phyloP scores from a whole-genome alignment of 2,888 invertebrate genomes.

The Galeopsomyia nigrocyanea region DNA sequence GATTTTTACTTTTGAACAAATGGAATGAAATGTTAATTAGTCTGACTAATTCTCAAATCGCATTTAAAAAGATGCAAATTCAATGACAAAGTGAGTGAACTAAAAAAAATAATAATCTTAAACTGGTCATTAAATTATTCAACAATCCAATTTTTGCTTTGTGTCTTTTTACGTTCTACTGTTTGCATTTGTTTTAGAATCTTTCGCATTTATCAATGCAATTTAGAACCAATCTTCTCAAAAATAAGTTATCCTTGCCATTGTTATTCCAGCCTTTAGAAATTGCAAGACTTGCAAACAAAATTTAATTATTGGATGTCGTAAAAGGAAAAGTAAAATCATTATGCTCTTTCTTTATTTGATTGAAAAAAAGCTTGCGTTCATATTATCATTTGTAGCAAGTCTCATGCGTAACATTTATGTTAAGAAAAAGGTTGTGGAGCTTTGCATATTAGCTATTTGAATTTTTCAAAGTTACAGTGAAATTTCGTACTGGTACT shows the following conservation, averaged over 20 bases:
- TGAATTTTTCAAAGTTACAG: neutral
- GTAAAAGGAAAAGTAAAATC: neutral
- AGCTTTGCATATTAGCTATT: constrained; percentile 34
- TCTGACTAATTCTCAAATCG: constrained; percentile 36
- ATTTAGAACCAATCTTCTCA: no score
- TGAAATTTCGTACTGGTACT: neutral
- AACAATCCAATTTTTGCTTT: no score
- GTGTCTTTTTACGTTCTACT: no score
- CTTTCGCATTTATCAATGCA: neutral
- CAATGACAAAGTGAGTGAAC: neutral
- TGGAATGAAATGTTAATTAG: constrained; percentile 16
- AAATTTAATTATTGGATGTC: neutral
- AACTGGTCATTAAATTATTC: neutral
- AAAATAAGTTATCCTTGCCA: no score
- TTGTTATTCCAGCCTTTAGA: no score
- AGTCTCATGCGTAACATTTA: neutral
- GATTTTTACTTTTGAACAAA: constrained; percentile 21
- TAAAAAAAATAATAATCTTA: neutral
- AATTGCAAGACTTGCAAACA: neutral
- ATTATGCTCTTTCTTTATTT: neutral
- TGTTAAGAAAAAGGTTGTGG: constrained; percentile 41
- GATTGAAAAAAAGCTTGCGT: neutral
- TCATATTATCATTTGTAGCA: constrained; percentile 15
- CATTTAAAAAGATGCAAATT: constrained; percentile 19
- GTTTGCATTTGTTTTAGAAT: neutral